phyloP scores from a whole-genome alignment of 1,140 invertebrate genomes.

The Zaprionus africanus region DNA sequence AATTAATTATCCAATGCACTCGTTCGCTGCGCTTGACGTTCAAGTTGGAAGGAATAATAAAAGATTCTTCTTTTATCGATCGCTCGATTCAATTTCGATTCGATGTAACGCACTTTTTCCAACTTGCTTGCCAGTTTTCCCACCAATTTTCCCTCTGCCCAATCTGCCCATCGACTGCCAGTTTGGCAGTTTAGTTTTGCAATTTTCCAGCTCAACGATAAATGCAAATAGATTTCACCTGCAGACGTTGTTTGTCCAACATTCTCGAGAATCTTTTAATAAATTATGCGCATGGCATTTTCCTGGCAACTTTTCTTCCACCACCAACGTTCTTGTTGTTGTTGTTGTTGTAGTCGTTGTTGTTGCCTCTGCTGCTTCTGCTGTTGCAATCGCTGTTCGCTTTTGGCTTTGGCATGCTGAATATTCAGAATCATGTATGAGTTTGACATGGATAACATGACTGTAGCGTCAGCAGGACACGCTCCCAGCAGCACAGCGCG shows the following conservation, averaged over 20 bases:
- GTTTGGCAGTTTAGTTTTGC: conserved; percentile 75
- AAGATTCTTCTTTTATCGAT: conserved; percentile 14
- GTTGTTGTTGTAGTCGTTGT: conserved; percentile 27
- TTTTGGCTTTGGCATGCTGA: conserved; percentile 70
- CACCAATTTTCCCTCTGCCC: neutral
- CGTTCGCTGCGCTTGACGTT: conserved; percentile 18
- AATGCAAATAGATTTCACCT: conserved; percentile 83
- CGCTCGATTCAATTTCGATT: conserved; percentile 44
- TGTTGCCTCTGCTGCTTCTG: conserved; percentile 26
- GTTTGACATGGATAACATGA: conserved; percentile 77
- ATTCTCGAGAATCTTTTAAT: conserved; percentile 77
- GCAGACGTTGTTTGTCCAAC: conserved; percentile 80
- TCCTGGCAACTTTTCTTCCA: conserved; percentile 25
- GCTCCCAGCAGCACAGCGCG: conserved; percentile 29
- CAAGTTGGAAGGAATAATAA: neutral
- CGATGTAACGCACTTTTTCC: conserved; percentile 41
- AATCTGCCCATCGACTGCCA: conserved; percentile 12
- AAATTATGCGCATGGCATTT: conserved; percentile 80
- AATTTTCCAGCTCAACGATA: conserved; percentile 82
- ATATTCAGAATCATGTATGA: conserved; percentile 70
- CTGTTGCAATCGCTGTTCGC: conserved; percentile 49
- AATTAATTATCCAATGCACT: conserved; percentile 38
- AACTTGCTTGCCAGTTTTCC: conserved; percentile 15
- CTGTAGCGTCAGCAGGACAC: conserved; percentile 40
- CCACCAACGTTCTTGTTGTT: conserved; percentile 18